A percentile compares a stretch with the other conserved stretches of the same genome.
These are phyloP conservation scores for Agrenia bidenticulata DNA, from an alignment of 2,888 invertebrate genomes.

Conservation along the genomic window DNA sequence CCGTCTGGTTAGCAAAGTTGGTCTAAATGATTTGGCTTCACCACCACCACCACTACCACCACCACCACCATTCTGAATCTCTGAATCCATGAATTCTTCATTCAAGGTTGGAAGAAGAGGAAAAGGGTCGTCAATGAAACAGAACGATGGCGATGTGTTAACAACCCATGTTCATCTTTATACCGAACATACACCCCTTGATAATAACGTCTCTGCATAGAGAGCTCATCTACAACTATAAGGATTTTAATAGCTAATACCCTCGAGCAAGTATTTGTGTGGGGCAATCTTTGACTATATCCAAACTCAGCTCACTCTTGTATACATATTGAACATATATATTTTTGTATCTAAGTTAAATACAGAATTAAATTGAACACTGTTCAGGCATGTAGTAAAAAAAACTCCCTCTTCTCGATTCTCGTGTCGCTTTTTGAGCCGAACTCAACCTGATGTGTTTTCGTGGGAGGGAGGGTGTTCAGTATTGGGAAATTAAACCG, in stretches of 20 bases:
- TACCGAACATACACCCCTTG: background rate
- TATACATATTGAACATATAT: background rate
- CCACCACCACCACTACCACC: too few species aligned
- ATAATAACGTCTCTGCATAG: background rate
- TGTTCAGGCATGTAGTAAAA: background rate
- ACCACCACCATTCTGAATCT: too few species aligned
- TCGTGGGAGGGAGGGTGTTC: conserved; percentile 6
- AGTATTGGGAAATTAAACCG: too few species aligned
- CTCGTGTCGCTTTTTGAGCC: background rate
- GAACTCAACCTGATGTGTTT: conserved; percentile 1
- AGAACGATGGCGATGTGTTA: conserved; percentile 17
- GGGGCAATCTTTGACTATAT: background rate
- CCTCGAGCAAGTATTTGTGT: too few species aligned
- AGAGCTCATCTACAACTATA: background rate
- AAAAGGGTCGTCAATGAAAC: conserved; percentile 25
- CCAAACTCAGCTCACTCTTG: background rate
- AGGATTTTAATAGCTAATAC: background rate
- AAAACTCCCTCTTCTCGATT: background rate
- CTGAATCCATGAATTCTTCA: conserved; percentile 7
- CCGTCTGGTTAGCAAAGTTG: too few species aligned
- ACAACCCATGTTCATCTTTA: conserved; percentile 7
- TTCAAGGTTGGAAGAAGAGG: conserved; percentile 3
- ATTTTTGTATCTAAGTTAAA: background rate
- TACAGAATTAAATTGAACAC: background rate
- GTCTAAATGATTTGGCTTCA: too few species aligned